These are phyloP conservation scores for Peromyscus maniculatus DNA, from an alignment of 2,113 vertebrate species.

Conservation along the genomic window DNA sequence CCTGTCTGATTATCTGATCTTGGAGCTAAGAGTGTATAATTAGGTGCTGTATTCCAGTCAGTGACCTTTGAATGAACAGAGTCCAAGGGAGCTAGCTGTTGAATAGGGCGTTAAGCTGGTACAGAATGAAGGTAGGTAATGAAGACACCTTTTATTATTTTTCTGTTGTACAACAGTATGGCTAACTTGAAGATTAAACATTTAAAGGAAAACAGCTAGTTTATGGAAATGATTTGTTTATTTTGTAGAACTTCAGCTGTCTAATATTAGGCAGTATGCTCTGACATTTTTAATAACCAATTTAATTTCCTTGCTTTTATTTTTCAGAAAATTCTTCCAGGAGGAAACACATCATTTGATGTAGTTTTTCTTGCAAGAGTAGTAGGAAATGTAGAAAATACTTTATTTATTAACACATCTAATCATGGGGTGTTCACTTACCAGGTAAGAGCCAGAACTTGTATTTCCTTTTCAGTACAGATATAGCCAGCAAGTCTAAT, in stretches of 20 bases:
- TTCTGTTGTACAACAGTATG: conserved; percentile 21
- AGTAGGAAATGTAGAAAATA: conserved; percentile 99
- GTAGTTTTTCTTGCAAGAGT: conserved; percentile 99
- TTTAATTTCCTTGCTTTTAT: conserved; percentile 75
- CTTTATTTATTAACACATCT: conserved; percentile 99
- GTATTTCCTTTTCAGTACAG: conserved; percentile 17
- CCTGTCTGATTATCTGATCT: not conserved
- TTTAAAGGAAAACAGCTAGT: not conserved
- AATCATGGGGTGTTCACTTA: conserved; percentile 99
- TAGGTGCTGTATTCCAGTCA: not conserved
- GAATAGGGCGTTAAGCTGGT: not conserved
- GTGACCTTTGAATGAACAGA: conserved; percentile 38
- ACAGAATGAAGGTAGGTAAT: not conserved
- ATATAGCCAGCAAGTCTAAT: not conserved
- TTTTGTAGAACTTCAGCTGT: conserved; percentile 28
- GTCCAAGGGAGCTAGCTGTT: conserved; percentile 11
- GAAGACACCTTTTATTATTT: conserved; percentile 46
- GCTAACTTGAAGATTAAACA: conserved; percentile 36
- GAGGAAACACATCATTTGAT: conserved; percentile 99
- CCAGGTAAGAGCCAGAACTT: conserved; percentile 91
- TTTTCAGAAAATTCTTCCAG: conserved; percentile 97
- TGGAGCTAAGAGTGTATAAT: not conserved
- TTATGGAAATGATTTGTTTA: conserved; percentile 51
- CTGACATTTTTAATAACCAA: not conserved
- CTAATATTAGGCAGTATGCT: conserved; percentile 4